A percentile compares a stretch with the other conserved stretches of the same genome.
Conservation (phyloP, 2,888 invertebrate genomes). For the Tiliacea citrago region DNA sequence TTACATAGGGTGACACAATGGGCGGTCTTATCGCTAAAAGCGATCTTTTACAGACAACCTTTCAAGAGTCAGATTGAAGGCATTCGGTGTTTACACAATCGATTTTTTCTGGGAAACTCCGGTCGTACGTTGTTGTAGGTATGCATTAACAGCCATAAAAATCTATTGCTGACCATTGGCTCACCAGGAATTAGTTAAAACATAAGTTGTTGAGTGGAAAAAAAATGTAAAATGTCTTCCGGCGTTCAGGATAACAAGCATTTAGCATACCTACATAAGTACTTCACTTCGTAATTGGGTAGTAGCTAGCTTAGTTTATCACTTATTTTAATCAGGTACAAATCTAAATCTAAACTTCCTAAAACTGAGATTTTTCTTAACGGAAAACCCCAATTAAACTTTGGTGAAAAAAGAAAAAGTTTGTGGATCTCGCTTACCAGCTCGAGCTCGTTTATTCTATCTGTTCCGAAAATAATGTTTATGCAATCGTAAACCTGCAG, state of each 20-base stretch:
- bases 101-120: constrained; percentile 10
- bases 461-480: constrained; percentile 25
- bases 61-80: constrained; percentile 25
- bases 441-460: constrained; percentile 4
- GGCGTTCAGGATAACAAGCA: no score
- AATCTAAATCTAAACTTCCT: constrained; percentile 14
- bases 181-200: not conserved
- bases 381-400: constrained; percentile 43
- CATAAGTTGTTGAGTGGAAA: not conserved
- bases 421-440: constrained; percentile 5
- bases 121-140: not conserved
- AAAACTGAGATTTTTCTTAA: constrained; percentile 16
- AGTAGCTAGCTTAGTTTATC: not conserved
- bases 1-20: no score
- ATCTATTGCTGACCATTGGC: no score
- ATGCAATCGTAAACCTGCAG: constrained; percentile 41
- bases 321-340: not conserved
- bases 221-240: not conserved
- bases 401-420: constrained; percentile 11
- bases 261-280: not conserved
- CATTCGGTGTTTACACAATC: constrained; percentile 20
- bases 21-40: no score
- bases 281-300: no score
- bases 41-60: no score
- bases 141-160: not conserved